phyloP scores from a whole-genome alignment of 2,888 invertebrate species.

The Myopa testacea region DNA sequence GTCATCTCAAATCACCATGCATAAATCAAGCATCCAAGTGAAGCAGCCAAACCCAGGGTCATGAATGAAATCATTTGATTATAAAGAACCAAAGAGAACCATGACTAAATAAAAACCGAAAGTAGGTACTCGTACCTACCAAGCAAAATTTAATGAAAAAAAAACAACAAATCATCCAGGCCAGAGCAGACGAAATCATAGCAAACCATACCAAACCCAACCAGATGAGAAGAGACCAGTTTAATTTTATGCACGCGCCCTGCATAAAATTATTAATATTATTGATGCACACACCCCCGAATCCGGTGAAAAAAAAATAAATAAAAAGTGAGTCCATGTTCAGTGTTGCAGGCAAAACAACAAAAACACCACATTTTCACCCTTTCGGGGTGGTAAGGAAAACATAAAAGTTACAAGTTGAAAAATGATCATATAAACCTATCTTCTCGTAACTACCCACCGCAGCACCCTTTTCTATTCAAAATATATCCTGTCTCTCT shows the following conservation, averaged over 20 bases:
- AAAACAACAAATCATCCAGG: conserved; percentile 8
- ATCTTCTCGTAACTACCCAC: neutral
- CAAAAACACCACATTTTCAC: conserved; percentile 11
- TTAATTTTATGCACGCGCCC: neutral
- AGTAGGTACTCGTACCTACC: neutral
- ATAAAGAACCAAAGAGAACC: neutral
- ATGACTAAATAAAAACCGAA: neutral
- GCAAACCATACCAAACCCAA: neutral
- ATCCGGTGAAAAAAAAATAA: neutral
- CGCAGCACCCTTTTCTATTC: neutral
- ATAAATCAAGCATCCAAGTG: conserved; percentile 31
- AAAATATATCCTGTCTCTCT: no score
- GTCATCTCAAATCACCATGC: conserved; percentile 29
- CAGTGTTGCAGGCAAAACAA: neutral
- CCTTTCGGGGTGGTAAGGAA: conserved; percentile 19
- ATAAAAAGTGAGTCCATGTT: neutral
- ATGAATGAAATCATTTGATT: conserved; percentile 11
- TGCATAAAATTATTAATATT: conserved; percentile 8
- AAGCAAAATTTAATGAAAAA: neutral
- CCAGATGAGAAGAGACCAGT: neutral
- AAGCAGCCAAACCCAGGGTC: neutral
- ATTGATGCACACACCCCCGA: conserved; percentile 23
- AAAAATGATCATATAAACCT: conserved; percentile 30
- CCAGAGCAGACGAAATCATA: neutral
- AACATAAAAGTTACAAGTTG: conserved; percentile 27